Percentiles rank a stretch among this genome's conserved stretches.
Evolutionary conservation across 2,797 vertebrate species (phyloP).

Genomic region (Gymnodraco acuticeps): DNA sequence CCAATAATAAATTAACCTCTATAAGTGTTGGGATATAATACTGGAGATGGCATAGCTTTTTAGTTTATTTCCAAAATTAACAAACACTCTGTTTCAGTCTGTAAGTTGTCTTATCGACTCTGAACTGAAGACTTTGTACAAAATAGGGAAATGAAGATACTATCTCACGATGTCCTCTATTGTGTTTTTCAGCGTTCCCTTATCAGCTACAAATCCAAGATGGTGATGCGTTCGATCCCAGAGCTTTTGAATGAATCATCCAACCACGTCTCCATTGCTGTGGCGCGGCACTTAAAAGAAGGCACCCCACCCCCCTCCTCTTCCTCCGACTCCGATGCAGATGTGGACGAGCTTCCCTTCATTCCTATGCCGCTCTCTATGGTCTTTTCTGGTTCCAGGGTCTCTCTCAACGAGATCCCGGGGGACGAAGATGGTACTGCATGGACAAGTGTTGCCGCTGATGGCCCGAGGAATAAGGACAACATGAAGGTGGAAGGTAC

Average conservation of each 20-base stretch:
- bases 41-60: too few relatives aligned
- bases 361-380: conserved; percentile 93
- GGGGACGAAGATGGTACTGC: conserved; percentile 86
- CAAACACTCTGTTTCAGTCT: background rate
- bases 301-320: conserved; percentile 90
- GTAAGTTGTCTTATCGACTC: background rate
- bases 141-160: background rate
- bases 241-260: conserved; percentile 92
- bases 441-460: conserved; percentile 33
- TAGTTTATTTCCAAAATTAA: too few relatives aligned
- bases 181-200: conserved; percentile 88
- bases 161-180: background rate
- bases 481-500: conserved; percentile 3
- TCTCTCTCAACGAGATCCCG: conserved; percentile 94
- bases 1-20: too few relatives aligned
- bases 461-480: conserved; percentile 51
- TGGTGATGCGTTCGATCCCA: conserved; percentile 94
- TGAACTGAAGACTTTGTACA: background rate
- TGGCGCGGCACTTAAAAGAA: conserved; percentile 90
- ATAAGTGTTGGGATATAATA: too few relatives aligned
- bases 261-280: conserved; percentile 90
- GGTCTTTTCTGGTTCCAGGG: conserved; percentile 92
- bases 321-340: conserved; percentile 95
- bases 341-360: conserved; percentile 94
- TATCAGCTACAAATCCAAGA: conserved; percentile 96